These are phyloP conservation scores for Cephus nigrinus DNA, from an alignment of 2,888 invertebrate species.

Conservation along the genomic window DNA sequence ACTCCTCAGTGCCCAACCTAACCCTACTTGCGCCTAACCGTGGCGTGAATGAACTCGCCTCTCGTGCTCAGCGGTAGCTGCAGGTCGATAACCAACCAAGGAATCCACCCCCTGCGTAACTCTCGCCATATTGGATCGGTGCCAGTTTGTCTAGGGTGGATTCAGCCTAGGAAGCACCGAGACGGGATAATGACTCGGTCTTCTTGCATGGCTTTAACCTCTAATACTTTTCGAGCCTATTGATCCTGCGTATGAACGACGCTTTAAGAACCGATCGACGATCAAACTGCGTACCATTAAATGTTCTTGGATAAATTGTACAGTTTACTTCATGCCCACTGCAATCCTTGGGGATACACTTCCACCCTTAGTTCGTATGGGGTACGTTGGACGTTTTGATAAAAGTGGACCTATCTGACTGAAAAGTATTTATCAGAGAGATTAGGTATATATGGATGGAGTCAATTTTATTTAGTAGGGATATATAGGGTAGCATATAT, in stretches of 20 bases:
- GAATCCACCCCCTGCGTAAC: neutral
- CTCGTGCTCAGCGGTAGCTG: neutral
- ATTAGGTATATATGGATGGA: neutral
- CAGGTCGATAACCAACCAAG: conserved; percentile 1
- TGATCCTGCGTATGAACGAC: neutral
- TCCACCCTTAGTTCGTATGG: no score
- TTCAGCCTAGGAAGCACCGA: neutral
- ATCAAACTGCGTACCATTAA: neutral
- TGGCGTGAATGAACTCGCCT: neutral
- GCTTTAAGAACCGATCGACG: neutral
- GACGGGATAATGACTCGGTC: neutral
- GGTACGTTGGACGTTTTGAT: no score
- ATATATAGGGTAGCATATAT: no score
- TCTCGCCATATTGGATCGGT: neutral
- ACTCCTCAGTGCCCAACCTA: neutral
- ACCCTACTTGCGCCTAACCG: neutral
- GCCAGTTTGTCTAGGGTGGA: neutral
- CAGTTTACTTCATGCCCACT: neutral
- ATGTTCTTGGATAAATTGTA: neutral
- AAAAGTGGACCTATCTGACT: neutral
- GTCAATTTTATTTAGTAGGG: no score
- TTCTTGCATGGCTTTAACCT: neutral
- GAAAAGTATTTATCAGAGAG: neutral
- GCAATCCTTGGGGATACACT: neutral
- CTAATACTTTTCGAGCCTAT: neutral